A percentile compares a stretch with the other conserved stretches of the same genome.
phyloP scores from a whole-genome alignment of 2,113 vertebrate species.

The Microcebus griseorufus region DNA sequence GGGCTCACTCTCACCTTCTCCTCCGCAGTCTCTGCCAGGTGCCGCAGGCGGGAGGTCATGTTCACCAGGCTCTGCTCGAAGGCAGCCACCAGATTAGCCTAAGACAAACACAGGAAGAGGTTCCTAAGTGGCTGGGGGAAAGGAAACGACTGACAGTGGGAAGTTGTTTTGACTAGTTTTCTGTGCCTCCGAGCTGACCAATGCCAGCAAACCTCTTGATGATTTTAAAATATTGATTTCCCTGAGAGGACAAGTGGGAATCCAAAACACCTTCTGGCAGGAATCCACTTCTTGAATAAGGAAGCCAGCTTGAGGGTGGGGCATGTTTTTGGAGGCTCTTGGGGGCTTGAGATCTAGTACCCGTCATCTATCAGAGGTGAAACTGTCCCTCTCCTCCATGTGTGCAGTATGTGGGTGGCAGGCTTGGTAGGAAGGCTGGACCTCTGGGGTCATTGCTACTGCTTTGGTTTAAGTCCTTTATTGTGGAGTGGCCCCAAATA shows the following conservation, averaged over 20 bases:
- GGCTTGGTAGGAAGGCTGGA: not conserved
- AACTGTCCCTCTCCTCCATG: not conserved
- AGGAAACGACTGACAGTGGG: fast-evolving
- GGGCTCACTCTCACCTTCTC: constrained; percentile 90
- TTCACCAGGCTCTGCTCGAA: constrained; percentile 96
- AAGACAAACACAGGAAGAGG: not conserved
- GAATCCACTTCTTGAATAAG: not conserved
- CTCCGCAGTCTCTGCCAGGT: constrained; percentile 91
- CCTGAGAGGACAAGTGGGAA: not conserved
- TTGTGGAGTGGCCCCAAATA: not conserved
- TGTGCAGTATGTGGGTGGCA: not conserved
- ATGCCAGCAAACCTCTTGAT: not conserved
- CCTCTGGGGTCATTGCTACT: too few relatives aligned
- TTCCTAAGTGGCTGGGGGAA: too few relatives aligned
- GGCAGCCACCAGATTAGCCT: constrained; percentile 97
- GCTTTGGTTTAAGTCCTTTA: not conserved
- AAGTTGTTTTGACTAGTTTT: not conserved
- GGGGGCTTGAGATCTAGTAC: not conserved
- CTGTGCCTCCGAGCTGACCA: not conserved
- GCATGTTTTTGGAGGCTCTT: not conserved
- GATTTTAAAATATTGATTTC: not conserved
- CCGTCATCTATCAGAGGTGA: not conserved
- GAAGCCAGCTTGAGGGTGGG: not conserved
- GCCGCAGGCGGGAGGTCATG: constrained; percentile 95
- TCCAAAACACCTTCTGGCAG: not conserved